Conservation (phyloP, 2,113 vertebrate genomes). For the Colius striatus region DNA sequence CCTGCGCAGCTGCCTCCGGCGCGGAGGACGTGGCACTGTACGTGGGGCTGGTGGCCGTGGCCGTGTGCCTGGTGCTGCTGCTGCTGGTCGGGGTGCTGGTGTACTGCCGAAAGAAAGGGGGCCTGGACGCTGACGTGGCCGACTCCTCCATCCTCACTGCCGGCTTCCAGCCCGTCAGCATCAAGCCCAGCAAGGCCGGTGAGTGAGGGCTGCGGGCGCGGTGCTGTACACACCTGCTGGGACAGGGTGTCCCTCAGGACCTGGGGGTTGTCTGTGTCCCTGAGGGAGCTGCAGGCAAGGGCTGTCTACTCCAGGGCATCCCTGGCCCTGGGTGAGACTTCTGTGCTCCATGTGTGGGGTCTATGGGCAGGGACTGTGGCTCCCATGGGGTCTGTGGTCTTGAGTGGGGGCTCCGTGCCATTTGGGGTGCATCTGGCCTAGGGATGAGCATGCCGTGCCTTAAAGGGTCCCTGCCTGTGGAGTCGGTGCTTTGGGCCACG, state of each 20-base stretch:
- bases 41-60: conserved; percentile 92
- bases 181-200: conserved; percentile 99
- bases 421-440: not conserved
- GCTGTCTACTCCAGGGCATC: not conserved
- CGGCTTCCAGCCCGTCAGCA: conserved; percentile 98
- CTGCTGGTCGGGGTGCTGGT: conserved; percentile 91
- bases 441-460: not conserved
- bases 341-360: not conserved
- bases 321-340: not conserved
- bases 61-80: conserved; percentile 90
- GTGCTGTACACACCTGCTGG: not conserved
- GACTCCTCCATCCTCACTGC: conserved; percentile 98
- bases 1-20: conserved; percentile 77
- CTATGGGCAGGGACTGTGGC: too few species aligned
- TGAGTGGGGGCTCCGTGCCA: not conserved
- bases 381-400: not conserved
- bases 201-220: not conserved
- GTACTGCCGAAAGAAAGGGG: conserved; percentile 93
- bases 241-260: fast-evolving
- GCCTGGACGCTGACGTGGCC: conserved; percentile 92
- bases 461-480: not conserved
- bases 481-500: not conserved
- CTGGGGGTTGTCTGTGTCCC: not conserved
- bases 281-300: fast-evolving
- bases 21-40: conserved; percentile 93